A percentile compares a stretch with the other conserved stretches of the same genome.
These are phyloP conservation scores for Tuberolachnus salignus DNA, from an alignment of 2,888 invertebrate species.

Conservation along the genomic window DNA sequence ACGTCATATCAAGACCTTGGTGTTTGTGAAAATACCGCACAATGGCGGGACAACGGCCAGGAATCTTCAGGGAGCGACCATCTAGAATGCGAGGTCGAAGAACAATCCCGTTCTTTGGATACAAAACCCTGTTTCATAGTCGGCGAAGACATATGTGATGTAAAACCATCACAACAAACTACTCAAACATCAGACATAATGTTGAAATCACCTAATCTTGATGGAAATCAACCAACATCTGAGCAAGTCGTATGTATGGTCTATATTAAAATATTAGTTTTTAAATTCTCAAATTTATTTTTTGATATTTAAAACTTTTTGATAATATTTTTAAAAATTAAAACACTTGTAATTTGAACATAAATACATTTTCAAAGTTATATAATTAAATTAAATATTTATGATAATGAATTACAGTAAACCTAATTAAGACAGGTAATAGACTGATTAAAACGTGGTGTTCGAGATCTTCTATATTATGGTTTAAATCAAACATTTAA, in stretches of 20 bases:
- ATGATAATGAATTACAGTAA: too few relatives aligned
- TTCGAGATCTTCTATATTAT: too few relatives aligned
- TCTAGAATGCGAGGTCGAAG: slow-evolving; percentile 59
- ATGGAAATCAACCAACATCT: slow-evolving; percentile 6
- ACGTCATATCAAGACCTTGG: slow-evolving; percentile 58
- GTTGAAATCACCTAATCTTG: slow-evolving; percentile 14
- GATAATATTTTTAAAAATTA: too few relatives aligned
- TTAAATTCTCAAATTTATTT: neutral
- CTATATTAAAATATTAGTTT: neutral
- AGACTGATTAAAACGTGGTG: too few relatives aligned
- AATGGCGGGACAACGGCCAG: slow-evolving; percentile 59
- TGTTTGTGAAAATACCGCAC: slow-evolving; percentile 58
- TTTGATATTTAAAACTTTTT: too few relatives aligned
- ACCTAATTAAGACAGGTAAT: too few relatives aligned
- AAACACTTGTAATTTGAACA: too few relatives aligned
- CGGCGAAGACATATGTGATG: slow-evolving; percentile 62
- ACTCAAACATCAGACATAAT: slow-evolving; percentile 25
- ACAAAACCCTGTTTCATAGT: slow-evolving; percentile 64
- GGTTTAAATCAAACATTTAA: too few relatives aligned
- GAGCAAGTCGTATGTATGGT: slow-evolving; percentile 40
- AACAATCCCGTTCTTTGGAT: slow-evolving; percentile 50
- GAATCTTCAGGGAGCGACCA: slow-evolving; percentile 60
- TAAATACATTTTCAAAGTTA: too few relatives aligned
- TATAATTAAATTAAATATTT: too few relatives aligned
- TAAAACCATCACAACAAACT: slow-evolving; percentile 61